Conservation (phyloP, 2,113 vertebrate genomes). For the Peucedramus taeniatus region DNA sequence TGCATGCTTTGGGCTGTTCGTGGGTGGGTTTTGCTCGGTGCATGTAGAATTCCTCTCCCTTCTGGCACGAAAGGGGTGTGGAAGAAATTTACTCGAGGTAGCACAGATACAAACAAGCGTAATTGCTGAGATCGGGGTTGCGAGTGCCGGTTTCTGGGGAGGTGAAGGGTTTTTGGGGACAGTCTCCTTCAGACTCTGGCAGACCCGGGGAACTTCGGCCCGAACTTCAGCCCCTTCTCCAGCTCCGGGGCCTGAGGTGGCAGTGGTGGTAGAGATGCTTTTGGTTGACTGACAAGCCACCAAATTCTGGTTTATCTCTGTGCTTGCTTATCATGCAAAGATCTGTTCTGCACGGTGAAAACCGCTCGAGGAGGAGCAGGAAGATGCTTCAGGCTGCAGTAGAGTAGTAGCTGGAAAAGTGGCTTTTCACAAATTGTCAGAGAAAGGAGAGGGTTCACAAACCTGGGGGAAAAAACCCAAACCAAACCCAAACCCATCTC, state of each 20-base stretch:
- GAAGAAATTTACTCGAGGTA: neutral
- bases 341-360: neutral
- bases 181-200: neutral
- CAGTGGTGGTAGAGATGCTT: neutral
- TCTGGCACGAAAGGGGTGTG: neutral
- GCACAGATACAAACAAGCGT: accelerated
- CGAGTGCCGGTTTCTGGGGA: neutral
- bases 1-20: neutral
- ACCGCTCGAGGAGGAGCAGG: neutral
- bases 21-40: neutral
- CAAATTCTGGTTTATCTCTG: neutral
- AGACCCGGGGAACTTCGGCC: neutral
- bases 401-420: neutral
- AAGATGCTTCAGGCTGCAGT: neutral
- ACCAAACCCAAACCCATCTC: too few species aligned
- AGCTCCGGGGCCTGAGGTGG: neutral
- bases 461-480: accelerated
- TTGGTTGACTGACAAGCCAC: neutral
- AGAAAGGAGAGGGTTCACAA: neutral
- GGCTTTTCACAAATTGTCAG: neutral
- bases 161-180: neutral
- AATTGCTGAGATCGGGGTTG: neutral
- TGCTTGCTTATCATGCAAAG: neutral
- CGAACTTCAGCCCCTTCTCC: neutral
- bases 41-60: neutral